Evolutionary conservation across 2,888 invertebrate genomes (phyloP).

Genomic region (Sialis lutaria): DNA sequence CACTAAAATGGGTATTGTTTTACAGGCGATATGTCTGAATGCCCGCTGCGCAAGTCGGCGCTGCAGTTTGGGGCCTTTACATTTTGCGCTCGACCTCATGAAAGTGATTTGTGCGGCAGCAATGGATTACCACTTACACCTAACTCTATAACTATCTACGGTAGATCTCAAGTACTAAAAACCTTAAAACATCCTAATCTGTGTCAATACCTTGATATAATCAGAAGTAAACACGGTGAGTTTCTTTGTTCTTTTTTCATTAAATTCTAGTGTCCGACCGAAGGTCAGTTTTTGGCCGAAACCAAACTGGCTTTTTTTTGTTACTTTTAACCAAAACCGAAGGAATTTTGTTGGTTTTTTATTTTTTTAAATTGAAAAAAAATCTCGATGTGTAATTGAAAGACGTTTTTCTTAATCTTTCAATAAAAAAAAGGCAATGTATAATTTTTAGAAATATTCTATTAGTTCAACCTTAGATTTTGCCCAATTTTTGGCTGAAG

Average conservation of each 20-base stretch:
- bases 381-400: too few species aligned
- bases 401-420: too few species aligned
- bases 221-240: constrained; percentile 85
- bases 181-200: constrained; percentile 63
- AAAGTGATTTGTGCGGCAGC: constrained; percentile 80
- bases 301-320: background rate
- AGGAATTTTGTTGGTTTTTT: too few species aligned
- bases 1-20: constrained; percentile 2
- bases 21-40: constrained; percentile 18
- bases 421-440: too few species aligned
- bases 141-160: constrained; percentile 87
- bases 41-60: constrained; percentile 27
- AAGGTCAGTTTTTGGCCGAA: too few species aligned
- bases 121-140: constrained; percentile 94
- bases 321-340: constrained; percentile 2
- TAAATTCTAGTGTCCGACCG: too few species aligned
- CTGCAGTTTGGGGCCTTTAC: constrained; percentile 69
- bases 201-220: constrained; percentile 79
- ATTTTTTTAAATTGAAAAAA: too few species aligned
- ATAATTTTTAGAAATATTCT: too few species aligned
- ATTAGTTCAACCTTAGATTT: too few species aligned
- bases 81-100: constrained; percentile 80
- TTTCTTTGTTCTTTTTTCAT: background rate
- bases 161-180: constrained; percentile 69
- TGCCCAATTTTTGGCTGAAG: too few species aligned